Percentiles rank a stretch among this genome's conserved stretches.
These are phyloP conservation scores for Cotesia glomerata DNA, from an alignment of 1,140 invertebrate genomes.

Conservation along the genomic window DNA sequence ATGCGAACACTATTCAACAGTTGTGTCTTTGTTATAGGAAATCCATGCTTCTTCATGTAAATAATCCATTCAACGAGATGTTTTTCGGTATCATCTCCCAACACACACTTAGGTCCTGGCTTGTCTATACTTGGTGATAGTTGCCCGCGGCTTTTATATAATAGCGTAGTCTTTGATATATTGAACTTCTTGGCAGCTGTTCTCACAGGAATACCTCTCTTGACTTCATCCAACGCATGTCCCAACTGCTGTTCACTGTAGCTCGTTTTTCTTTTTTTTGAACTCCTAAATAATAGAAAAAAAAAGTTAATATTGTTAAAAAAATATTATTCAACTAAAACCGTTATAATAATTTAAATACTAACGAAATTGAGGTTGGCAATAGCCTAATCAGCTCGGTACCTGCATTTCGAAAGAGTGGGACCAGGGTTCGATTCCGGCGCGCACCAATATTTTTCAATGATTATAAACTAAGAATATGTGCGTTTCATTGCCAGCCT, in stretches of 20 bases:
- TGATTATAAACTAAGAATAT: too few species aligned
- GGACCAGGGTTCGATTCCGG: too few species aligned
- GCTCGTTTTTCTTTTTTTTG: neutral
- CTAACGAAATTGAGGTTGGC: too few species aligned
- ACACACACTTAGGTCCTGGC: neutral
- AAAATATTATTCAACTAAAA: neutral
- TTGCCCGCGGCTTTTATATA: neutral
- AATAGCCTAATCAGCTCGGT: too few species aligned
- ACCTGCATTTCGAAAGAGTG: too few species aligned
- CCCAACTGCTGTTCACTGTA: neutral
- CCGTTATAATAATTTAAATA: neutral
- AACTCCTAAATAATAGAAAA: neutral
- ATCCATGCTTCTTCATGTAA: slow-evolving; percentile 29
- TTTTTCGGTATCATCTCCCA: slow-evolving; percentile 10
- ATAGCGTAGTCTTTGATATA: neutral
- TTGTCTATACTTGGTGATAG: neutral
- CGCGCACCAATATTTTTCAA: too few species aligned
- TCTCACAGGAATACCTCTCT: neutral
- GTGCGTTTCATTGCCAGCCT: too few species aligned
- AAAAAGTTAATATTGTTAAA: neutral
- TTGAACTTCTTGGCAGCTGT: slow-evolving; percentile 1
- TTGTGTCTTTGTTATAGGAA: slow-evolving; percentile 30
- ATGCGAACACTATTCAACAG: slow-evolving; percentile 30
- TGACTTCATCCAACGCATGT: neutral
- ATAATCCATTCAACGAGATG: slow-evolving; percentile 28